Evolutionary conservation across 2,797 vertebrate species (phyloP).

Genomic region (Etheostoma nigrum): DNA sequence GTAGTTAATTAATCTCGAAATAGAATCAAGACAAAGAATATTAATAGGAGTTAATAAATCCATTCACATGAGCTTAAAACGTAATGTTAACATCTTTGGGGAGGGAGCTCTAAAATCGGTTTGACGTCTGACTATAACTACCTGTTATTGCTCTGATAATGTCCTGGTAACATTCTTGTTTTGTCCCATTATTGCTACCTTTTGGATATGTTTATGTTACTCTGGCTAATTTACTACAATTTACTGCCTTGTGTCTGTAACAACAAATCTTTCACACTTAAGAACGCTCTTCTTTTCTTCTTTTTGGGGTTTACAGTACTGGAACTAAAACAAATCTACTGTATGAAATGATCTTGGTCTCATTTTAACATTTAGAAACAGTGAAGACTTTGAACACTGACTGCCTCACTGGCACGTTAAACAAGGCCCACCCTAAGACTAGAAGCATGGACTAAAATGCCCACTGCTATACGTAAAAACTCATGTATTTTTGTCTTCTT

Average conservation of each 20-base stretch:
- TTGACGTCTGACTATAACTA: slow-evolving; percentile 9
- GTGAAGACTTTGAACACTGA: background rate
- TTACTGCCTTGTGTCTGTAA: slow-evolving; percentile 2
- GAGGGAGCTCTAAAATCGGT: background rate
- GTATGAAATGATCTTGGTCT: background rate
- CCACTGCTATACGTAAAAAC: background rate
- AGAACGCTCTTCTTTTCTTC: background rate
- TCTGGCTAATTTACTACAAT: slow-evolving; percentile 18
- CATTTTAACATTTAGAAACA: background rate
- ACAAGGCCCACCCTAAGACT: background rate
- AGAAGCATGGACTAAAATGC: background rate
- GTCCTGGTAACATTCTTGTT: background rate
- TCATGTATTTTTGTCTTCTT: background rate
- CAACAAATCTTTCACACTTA: slow-evolving; percentile 22
- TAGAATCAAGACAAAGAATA: background rate
- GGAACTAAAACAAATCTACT: background rate
- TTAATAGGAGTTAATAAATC: background rate
- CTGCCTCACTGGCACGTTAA: slow-evolving; percentile 4
- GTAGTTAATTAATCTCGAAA: background rate
- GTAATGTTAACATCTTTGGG: background rate
- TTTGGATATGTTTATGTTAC: slow-evolving; percentile 23
- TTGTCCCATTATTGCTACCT: slow-evolving; percentile 17
- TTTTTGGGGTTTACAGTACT: background rate
- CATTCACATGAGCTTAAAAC: background rate
- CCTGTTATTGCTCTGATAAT: slow-evolving; percentile 6